Conservation (phyloP, 2,113 vertebrate genomes). For the Dromiciops gliroides region DNA sequence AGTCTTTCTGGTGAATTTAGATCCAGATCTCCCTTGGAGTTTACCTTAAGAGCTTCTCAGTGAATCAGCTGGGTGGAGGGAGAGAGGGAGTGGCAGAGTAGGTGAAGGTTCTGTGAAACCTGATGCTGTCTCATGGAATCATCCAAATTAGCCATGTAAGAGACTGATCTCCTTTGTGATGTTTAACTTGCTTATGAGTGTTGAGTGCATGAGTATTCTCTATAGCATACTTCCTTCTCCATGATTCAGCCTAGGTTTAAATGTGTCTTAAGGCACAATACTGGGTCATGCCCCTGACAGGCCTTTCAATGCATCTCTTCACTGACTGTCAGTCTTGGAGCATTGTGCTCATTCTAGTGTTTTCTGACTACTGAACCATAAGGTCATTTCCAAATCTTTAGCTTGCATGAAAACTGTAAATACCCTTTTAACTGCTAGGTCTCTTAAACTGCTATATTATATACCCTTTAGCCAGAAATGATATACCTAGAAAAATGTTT, state of each 20-base stretch:
- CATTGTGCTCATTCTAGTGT: background rate
- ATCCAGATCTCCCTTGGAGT: background rate
- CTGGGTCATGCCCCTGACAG: slow-evolving; percentile 43
- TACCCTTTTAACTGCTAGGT: background rate
- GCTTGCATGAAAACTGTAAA: slow-evolving; percentile 13
- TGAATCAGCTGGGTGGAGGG: background rate
- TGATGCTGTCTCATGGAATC: slow-evolving; percentile 4
- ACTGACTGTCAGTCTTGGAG: slow-evolving; percentile 36
- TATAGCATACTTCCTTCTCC: slow-evolving; percentile 9
- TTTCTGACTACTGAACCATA: slow-evolving; percentile 1
- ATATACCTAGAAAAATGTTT: slow-evolving; percentile 42
- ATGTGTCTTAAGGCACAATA: background rate
- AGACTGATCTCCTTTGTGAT: background rate
- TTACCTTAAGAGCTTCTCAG: background rate
- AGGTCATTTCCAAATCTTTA: background rate
- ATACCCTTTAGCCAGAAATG: slow-evolving; percentile 33
- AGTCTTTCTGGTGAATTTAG: background rate
- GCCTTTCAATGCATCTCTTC: slow-evolving; percentile 1
- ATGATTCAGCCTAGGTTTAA: slow-evolving; percentile 53
- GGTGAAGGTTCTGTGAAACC: slow-evolving; percentile 1
- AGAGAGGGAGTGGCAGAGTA: background rate
- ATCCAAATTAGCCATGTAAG: slow-evolving; percentile 11
- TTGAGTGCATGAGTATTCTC: background rate
- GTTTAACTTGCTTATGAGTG: background rate
- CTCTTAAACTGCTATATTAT: background rate